These are phyloP conservation scores for Bicyclus anynana DNA, from an alignment of 1,140 invertebrate genomes.

Conservation along the genomic window DNA sequence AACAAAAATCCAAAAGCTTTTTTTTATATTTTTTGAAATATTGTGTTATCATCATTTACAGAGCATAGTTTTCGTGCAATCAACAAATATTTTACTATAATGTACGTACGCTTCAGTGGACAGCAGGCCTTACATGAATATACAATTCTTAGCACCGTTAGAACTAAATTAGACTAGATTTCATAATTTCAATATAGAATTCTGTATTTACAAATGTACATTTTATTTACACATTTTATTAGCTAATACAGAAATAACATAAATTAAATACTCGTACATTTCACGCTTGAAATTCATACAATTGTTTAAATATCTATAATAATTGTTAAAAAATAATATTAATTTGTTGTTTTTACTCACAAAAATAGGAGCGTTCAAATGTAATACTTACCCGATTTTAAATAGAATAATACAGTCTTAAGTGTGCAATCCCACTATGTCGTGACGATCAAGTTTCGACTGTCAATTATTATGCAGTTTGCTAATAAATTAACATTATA, in stretches of 20 bases:
- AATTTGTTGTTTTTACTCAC: no score
- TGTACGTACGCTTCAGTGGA: conserved; percentile 39
- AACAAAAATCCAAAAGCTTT: no score
- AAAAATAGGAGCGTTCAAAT: no score
- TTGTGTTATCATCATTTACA: no score
- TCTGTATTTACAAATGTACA: conserved; percentile 67
- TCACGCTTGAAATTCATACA: neutral
- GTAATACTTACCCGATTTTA: no score
- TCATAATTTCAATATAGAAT: conserved; percentile 47
- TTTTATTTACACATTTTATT: conserved; percentile 37
- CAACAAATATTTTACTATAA: neutral
- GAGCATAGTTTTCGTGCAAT: neutral
- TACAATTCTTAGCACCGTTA: conserved; percentile 75
- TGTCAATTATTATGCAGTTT: no score
- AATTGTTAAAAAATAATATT: neutral
- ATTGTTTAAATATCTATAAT: no score
- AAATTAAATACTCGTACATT: neutral
- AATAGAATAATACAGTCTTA: no score
- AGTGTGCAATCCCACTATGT: no score
- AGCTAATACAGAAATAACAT: neutral
- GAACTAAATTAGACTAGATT: conserved; percentile 74
- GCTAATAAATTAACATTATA: no score
- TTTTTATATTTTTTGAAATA: no score
- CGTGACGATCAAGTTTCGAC: no score
- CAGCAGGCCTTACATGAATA: conserved; percentile 29